Percentiles rank a stretch among this genome's conserved stretches.
These are phyloP conservation scores for Drosophila watanabei DNA, from an alignment of 1,140 invertebrate species.

Conservation along the genomic window DNA sequence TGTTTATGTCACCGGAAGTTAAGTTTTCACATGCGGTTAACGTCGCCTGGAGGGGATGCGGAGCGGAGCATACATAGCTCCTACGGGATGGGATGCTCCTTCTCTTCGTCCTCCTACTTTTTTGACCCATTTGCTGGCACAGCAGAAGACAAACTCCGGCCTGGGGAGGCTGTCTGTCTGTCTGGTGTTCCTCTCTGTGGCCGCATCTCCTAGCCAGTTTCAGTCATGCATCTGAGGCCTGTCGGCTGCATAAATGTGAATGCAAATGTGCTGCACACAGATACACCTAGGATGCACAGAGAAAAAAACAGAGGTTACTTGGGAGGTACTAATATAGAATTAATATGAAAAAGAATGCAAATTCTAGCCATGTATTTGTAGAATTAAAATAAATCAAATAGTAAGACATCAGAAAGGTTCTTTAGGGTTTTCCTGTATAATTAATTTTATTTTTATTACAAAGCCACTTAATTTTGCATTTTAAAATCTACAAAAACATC, in stretches of 20 bases:
- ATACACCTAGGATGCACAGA: background rate
- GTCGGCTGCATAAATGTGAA: constrained; percentile 44
- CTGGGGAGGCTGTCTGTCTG: constrained; percentile 12
- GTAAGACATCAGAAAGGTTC: too few species aligned
- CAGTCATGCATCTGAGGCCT: constrained; percentile 73
- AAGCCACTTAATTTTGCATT: too few species aligned
- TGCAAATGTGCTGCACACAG: constrained; percentile 26
- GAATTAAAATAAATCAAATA: too few species aligned
- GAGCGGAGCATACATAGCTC: background rate
- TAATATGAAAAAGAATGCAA: background rate
- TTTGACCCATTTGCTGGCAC: constrained; percentile 71
- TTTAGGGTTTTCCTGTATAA: too few species aligned
- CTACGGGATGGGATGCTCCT: constrained; percentile 7
- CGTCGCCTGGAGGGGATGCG: constrained; percentile 58
- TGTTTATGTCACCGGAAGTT: constrained; percentile 84
- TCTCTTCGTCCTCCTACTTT: constrained; percentile 22
- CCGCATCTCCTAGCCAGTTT: constrained; percentile 28
- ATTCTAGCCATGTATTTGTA: too few species aligned
- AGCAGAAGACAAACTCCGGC: constrained; percentile 14
- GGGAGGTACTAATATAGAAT: background rate
- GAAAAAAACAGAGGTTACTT: background rate
- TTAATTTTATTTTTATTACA: too few species aligned
- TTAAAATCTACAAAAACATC: background rate
- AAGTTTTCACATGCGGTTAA: constrained; percentile 84
- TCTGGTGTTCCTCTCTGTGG: constrained; percentile 32